Evolutionary conservation across 2,113 vertebrate genomes (phyloP).

Genomic region (Cisticola juncidis): DNA sequence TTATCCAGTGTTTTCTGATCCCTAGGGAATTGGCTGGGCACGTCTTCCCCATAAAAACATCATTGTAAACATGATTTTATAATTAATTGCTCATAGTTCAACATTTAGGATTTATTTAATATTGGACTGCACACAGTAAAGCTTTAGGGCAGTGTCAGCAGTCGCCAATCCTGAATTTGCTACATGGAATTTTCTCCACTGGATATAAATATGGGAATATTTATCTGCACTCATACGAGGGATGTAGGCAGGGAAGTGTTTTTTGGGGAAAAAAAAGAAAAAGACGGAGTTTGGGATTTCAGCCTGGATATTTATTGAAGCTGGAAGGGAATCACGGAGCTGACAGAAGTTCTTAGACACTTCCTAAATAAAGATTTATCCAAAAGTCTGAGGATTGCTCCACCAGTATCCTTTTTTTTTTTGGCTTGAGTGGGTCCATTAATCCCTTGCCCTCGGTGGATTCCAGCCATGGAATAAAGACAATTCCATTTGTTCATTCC

Average conservation of each 20-base stretch:
- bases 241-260: not conserved
- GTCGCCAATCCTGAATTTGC: not conserved
- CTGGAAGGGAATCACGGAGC: not conserved
- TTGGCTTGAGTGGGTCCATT: not conserved
- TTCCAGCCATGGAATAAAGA: not conserved
- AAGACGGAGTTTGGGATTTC: not conserved
- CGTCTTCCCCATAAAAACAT: not conserved
- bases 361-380: not conserved
- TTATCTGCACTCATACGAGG: not conserved
- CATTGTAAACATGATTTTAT: rapidly evolving
- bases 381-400: not conserved
- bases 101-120: not conserved
- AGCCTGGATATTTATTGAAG: not conserved
- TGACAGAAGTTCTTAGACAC: not conserved
- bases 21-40: not conserved
- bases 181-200: not conserved
- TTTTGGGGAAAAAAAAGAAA: too few relatives aligned
- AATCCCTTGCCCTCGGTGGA: not conserved
- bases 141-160: not conserved
- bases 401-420: not conserved
- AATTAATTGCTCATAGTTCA: not conserved
- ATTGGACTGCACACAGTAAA: not conserved
- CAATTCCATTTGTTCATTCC: not conserved
- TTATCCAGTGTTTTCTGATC: not conserved
- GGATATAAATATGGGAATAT: not conserved